Evolutionary conservation across 2,797 vertebrate genomes (phyloP), one percentile per base, ranked within the genome.

Genomic region (Galaxias olidus): DNA sequence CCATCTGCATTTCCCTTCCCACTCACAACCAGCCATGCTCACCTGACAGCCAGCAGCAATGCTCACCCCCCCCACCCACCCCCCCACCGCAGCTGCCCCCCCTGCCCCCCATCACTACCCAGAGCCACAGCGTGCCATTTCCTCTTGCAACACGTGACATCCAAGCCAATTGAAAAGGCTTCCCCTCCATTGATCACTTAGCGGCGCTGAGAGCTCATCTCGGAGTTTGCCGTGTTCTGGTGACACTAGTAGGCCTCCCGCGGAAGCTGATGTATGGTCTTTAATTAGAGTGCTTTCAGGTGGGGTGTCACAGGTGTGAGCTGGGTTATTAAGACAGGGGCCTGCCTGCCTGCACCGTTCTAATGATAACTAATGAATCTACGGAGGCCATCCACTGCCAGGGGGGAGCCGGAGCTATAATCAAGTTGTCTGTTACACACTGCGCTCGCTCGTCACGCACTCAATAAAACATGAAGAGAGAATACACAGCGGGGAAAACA

Each of bases 231-330:
- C 9, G 47, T 48, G 51, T 53, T 59, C 57, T 67, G 46, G 46
- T 76, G 75, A 72, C 79, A 69, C 67, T 71, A n/a, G 45, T 69
- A 52, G 50, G 8, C 68, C 66, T 79, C 76, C 77, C 78, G 77
- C 66, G 59, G 69, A 76, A 71, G 15, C 75, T 72, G 75, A 83
- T 78, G 70, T 65, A 75, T 74, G 70, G 67, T 74, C 71, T 80
- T 84, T 81, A 87, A 86, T 85, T 80, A 78, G 68, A 70, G 66
- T 69, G 63, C 75, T 78, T 84, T 75, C 59, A 76, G 77, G 62
- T 18, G 71, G 75, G 67, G 74, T 69, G 79, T 82, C 80, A 66
- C 63, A 64, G 44, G 53, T 46, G 67, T 64, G 69, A 61, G 63
- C 55, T 1, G 13, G 61, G 63, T 80, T 82, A 88, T 77, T 84